These are phyloP conservation scores for Zygogramma bicolorata DNA, from an alignment of 2,888 invertebrate genomes.

Conservation along the genomic window DNA sequence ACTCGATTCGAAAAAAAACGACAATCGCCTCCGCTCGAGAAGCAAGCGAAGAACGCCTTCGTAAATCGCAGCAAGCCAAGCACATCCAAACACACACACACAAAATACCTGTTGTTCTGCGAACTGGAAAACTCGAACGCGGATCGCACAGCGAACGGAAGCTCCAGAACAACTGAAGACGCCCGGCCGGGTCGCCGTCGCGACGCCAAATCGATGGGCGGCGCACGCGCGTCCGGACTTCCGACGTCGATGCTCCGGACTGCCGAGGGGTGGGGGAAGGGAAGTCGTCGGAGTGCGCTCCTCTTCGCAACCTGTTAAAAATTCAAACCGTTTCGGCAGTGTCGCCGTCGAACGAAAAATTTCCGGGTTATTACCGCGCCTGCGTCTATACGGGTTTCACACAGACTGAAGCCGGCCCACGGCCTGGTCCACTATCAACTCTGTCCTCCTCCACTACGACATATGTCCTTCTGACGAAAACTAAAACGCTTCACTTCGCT, in stretches of 20 bases:
- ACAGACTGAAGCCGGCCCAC: too few species aligned
- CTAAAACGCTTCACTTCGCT: too few species aligned
- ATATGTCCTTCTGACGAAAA: too few species aligned
- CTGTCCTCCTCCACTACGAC: too few species aligned
- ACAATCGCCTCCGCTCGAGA: background rate
- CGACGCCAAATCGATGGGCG: conserved; percentile 70
- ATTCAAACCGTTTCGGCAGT: background rate
- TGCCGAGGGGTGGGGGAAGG: too few species aligned
- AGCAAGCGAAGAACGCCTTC: background rate
- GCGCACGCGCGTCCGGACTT: conserved; percentile 70
- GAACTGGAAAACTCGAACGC: conserved; percentile 38
- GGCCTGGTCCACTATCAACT: too few species aligned
- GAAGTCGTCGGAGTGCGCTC: too few species aligned
- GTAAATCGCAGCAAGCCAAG: background rate
- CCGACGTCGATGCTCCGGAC: background rate
- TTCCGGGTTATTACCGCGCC: background rate
- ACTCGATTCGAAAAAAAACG: background rate
- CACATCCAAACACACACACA: conserved; percentile 30
- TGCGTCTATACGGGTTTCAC: too few species aligned
- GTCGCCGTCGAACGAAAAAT: background rate
- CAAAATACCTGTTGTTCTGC: conserved; percentile 63
- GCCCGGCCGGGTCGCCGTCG: conserved; percentile 68
- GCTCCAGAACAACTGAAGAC: conserved; percentile 67
- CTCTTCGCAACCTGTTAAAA: conserved; percentile 10
- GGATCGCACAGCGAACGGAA: conserved; percentile 68